Evolutionary conservation across 2,113 vertebrate species (phyloP), one percentile per base, ranked within the genome.

Genomic region (Diphyllodes magnificus): DNA sequence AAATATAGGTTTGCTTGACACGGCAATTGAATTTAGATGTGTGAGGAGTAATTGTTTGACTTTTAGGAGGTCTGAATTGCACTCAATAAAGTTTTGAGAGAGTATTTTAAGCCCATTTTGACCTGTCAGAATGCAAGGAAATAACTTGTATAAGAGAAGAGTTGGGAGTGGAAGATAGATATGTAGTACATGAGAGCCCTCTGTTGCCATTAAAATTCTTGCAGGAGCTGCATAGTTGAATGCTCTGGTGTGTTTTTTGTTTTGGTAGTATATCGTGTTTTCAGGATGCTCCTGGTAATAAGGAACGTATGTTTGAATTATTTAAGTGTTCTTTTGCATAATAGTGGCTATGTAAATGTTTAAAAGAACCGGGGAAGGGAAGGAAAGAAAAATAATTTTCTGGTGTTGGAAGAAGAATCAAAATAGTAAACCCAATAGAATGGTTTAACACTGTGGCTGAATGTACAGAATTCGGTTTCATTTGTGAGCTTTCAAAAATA

Each of bases 161-260:
- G 11, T 9, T 33, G 49, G 39, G 54, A n/a, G 39, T 91, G 75
- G 30, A 86, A 92, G 70, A 14, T 0, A 24, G 51, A 45, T 91
- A 49, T 82, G 73, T 68, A 84, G 88, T 77, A 63, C 85, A 0
- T 88, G 94, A 96, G 95, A 94, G 92, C 95, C 92, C 94, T 96
- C 94, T 96, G 95, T 96, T 96, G 94, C 85, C 82, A 33, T 83
- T 78, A 68, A 60, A 83, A 86, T 95, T 86, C 70, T 78, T 92
- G 86, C 92, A 93, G 86, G 25, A 79, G n/a, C 61, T 87, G 78
- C 73, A 72, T 49, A 69, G 54, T 54, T 92, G 50, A 88, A 39
- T 85, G 49, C 31, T 85, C n/a, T 68, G 31, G 3, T 19, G 1
- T 47, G 13, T n/a, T 80, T 93, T 77, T 66, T 83, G 30, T 23